Evolutionary conservation across 2,888 invertebrate species (phyloP).

Genomic region (Cheilosia vulpina): DNA sequence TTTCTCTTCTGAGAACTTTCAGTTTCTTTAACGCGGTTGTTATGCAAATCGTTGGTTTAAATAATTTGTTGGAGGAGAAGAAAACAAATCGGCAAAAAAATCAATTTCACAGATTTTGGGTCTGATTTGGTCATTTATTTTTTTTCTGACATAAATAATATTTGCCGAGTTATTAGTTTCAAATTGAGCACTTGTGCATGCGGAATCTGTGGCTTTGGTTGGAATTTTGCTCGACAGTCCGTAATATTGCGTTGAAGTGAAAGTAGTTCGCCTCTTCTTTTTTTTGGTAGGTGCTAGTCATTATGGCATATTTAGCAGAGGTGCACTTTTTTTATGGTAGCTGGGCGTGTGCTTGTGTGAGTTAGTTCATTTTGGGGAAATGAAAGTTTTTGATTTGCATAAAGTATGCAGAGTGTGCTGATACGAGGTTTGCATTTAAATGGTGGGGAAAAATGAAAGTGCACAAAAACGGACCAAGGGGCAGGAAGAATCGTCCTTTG

Average conservation of each 20-base stretch:
- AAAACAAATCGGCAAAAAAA: slow-evolving; percentile 2
- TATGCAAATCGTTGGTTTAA: slow-evolving; percentile 66
- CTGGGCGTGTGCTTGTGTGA: slow-evolving; percentile 1
- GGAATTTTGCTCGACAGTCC: slow-evolving; percentile 9
- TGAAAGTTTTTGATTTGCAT: slow-evolving; percentile 60
- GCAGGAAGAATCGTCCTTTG: background rate
- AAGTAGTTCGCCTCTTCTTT: slow-evolving; percentile 43
- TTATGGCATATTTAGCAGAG: slow-evolving; percentile 35
- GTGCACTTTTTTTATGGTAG: slow-evolving; percentile 31
- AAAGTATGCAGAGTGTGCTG: background rate
- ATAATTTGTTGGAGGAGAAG: slow-evolving; percentile 30
- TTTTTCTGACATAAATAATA: slow-evolving; percentile 21
- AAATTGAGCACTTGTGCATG: slow-evolving; percentile 41
- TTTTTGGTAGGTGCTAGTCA: slow-evolving; percentile 38
- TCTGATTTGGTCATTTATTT: slow-evolving; percentile 7
- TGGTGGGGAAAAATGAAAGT: slow-evolving; percentile 49
- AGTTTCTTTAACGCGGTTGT: slow-evolving; percentile 61
- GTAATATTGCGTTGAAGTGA: slow-evolving; percentile 44
- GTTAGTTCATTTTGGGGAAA: slow-evolving; percentile 25
- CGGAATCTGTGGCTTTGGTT: slow-evolving; percentile 9
- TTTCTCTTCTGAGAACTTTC: slow-evolving; percentile 50
- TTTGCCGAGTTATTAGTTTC: slow-evolving; percentile 33
- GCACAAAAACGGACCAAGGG: background rate
- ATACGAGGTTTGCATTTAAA: slow-evolving; percentile 48
- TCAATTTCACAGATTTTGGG: slow-evolving; percentile 11